Percentiles rank a stretch among this genome's conserved stretches.
phyloP scores from a whole-genome alignment of 1,140 invertebrate species.

The Battus philenor region DNA sequence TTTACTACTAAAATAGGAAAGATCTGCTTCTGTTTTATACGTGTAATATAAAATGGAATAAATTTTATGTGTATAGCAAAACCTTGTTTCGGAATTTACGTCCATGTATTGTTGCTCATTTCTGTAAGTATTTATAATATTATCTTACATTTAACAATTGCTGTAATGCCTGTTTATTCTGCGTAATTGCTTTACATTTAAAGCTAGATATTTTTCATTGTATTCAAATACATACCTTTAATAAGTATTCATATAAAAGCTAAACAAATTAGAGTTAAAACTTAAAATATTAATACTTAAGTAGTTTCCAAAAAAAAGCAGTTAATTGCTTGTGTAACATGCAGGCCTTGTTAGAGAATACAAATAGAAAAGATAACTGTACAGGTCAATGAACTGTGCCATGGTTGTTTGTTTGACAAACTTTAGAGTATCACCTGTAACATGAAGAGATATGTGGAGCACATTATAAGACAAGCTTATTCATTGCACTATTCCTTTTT shows the following conservation, averaged over 20 bases:
- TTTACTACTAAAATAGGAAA: neutral
- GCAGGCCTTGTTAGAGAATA: conserved; percentile 1
- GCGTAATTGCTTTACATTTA: neutral
- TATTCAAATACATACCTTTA: too few relatives aligned
- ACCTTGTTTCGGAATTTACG: conserved; percentile 47
- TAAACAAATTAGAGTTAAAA: too few relatives aligned
- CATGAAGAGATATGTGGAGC: conserved; percentile 13
- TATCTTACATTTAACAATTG: too few relatives aligned
- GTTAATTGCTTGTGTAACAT: conserved; percentile 2
- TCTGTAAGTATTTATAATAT: conserved; percentile 54
- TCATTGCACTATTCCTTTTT: too few relatives aligned
- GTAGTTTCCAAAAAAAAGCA: too few relatives aligned
- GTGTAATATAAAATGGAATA: conserved; percentile 31
- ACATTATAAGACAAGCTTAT: too few relatives aligned
- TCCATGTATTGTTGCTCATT: conserved; percentile 74
- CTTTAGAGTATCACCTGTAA: conserved; percentile 16
- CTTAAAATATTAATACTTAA: too few relatives aligned
- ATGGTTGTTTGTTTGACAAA: conserved; percentile 15
- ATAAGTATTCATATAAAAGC: too few relatives aligned
- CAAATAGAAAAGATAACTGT: conserved; percentile 17
- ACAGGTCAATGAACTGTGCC: conserved; percentile 23
- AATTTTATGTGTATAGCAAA: conserved; percentile 30
- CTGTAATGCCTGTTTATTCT: too few relatives aligned
- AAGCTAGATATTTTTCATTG: too few relatives aligned
- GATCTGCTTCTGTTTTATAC: neutral